Evolutionary conservation across 2,797 vertebrate genomes (phyloP).

Genomic region (Coregonus ussuriensis): DNA sequence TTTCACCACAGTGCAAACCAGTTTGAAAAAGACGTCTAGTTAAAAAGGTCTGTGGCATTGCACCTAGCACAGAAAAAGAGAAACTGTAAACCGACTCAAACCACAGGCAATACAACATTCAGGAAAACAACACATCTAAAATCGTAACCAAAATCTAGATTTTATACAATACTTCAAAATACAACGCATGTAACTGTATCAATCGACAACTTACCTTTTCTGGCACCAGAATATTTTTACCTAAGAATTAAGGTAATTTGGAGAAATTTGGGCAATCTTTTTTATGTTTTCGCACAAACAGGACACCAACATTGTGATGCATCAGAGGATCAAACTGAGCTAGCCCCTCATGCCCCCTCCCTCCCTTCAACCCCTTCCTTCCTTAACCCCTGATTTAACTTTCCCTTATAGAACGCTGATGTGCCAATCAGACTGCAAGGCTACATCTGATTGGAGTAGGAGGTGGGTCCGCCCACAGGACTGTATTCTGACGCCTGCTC

Average conservation of each 20-base stretch:
- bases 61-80: slow-evolving; percentile 53
- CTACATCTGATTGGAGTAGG: slow-evolving; percentile 90
- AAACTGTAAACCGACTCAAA: slow-evolving; percentile 48
- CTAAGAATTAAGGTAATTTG: slow-evolving; percentile 51
- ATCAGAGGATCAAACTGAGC: slow-evolving; percentile 15
- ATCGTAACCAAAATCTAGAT: slow-evolving; percentile 67
- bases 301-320: slow-evolving; percentile 34
- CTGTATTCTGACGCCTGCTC: slow-evolving; percentile 81
- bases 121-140: slow-evolving; percentile 68
- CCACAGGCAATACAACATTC: slow-evolving; percentile 77
- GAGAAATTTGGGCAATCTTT: slow-evolving; percentile 58
- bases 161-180: slow-evolving; percentile 73
- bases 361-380: slow-evolving; percentile 24
- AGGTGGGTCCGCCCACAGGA: slow-evolving; percentile 87
- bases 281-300: slow-evolving; percentile 47
- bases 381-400: slow-evolving; percentile 51
- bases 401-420: slow-evolving; percentile 59
- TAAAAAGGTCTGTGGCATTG: slow-evolving; percentile 38
- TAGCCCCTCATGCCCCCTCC: not conserved
- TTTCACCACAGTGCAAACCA: slow-evolving; percentile 71
- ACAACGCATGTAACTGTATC: slow-evolving; percentile 31
- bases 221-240: slow-evolving; percentile 43
- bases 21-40: slow-evolving; percentile 60
- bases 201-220: slow-evolving; percentile 6
- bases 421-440: slow-evolving; percentile 28